Evolutionary conservation across 2,113 vertebrate species (phyloP), one percentile per base, ranked within the genome.

Genomic region (Pheucticus melanocephalus): DNA sequence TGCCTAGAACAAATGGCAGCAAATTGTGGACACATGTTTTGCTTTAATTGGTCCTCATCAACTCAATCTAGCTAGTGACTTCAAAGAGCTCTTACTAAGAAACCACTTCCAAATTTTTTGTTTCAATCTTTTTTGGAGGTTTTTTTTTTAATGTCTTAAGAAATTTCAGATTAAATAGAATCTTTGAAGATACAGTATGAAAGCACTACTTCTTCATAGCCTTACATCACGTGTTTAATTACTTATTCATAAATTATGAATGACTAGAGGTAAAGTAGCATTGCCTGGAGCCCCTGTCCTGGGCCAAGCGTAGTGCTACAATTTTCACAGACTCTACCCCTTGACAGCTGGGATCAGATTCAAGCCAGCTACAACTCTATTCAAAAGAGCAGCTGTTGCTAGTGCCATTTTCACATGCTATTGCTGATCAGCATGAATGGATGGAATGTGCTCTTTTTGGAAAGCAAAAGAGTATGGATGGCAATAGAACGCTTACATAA

Each of bases 1-100:
- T 65, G 92, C 66, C 69, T 88, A 53, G 37, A 96, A 97, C 95
- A 97, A 97, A 97, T 91, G 88, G 90, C 86, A 95, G 88, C 86
- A 96, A 95, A 95, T 91, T 92, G 94, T 94, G 85, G 95, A 95
- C 90, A 92, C 84, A 92, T 91, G 90, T 96, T 96, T 92, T 83
- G 35, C 76, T 92, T 90, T 95, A 96, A 92, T 94, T 95, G 88
- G 88, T 88, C 75, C 79, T 92, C 72, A 95, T 94, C 95, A 86
- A 57, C 72, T 66, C 76, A 86, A 82, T 89, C 71, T 28, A 83
- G 91, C 76, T 80, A 80, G 70, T 60, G 91, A 88, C 91, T 96
- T 94, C 91, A 90, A 90, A 92, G 69, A 82, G 56, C 72, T 85
- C 71, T 88, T 83, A 66, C 44, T 78, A 87, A 82, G 88, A 91